phyloP scores from a whole-genome alignment of 92 coral and sea anemone species.

The Meandrina meandrites region DNA sequence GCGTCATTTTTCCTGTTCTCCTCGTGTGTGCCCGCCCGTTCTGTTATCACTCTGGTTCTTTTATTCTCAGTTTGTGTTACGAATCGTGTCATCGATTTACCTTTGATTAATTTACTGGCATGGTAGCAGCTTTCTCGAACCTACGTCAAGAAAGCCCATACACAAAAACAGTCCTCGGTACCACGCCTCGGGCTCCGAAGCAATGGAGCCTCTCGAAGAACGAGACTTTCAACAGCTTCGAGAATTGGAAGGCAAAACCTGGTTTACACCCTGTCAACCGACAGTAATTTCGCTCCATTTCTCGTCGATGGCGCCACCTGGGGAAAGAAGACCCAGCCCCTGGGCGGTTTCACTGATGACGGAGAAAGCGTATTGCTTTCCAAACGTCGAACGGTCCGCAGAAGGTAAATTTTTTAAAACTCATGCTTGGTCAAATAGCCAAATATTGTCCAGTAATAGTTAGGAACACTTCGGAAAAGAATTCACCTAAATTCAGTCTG shows the following conservation, averaged over 20 bases:
- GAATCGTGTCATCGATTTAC: no score
- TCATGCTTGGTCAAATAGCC: constrained; percentile 38
- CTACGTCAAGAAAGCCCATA: constrained; percentile 13
- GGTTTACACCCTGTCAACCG: constrained; percentile 2
- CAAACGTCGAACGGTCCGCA: constrained; percentile 28
- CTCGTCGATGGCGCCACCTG: constrained; percentile 8
- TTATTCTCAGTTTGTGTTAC: no score
- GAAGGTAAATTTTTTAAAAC: constrained; percentile 11
- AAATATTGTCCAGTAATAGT: constrained; percentile 44
- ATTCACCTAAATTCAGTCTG: constrained; percentile 41
- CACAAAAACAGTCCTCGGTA: neutral
- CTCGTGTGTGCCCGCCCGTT: no score
- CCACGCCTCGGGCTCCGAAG: neutral
- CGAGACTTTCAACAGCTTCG: constrained; percentile 32
- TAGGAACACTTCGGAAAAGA: constrained; percentile 19
- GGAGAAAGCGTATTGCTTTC: constrained; percentile 22
- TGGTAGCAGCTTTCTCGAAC: constrained; percentile 43
- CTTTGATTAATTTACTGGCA: neutral
- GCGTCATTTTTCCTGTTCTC: no score
- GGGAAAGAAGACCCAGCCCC: constrained; percentile 35
- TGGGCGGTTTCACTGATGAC: constrained; percentile 28
- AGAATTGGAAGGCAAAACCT: constrained; percentile 45
- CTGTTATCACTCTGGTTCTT: no score
- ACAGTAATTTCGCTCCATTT: constrained; percentile 31
- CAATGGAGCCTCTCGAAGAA: constrained; percentile 41